phyloP scores from a whole-genome alignment of 2,113 vertebrate species.

The Natator depressus region DNA sequence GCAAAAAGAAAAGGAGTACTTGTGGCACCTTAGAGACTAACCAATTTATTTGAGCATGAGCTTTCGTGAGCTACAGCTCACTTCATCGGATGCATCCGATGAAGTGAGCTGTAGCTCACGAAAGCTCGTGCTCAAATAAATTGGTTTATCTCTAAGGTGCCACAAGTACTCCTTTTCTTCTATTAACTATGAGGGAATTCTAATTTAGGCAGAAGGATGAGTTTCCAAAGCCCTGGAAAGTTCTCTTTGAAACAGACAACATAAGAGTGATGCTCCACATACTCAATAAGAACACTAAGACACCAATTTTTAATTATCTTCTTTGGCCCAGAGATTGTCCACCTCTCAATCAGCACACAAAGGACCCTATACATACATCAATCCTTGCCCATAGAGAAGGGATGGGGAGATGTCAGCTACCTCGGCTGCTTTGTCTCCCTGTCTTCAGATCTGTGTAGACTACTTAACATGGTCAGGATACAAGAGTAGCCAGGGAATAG shows the following conservation, averaged over 20 bases:
- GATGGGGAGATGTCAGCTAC: background rate
- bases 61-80: too few species aligned
- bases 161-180: too few species aligned
- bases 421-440: background rate
- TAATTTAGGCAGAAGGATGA: fast-evolving
- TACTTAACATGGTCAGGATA: background rate
- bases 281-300: too few species aligned
- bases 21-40: too few species aligned
- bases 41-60: too few species aligned
- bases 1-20: too few species aligned
- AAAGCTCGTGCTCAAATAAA: too few species aligned
- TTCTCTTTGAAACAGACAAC: background rate
- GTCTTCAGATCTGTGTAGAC: background rate
- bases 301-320: background rate
- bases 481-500: background rate
- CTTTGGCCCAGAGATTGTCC: background rate
- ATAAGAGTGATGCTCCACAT: background rate
- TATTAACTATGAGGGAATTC: background rate
- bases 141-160: too few species aligned
- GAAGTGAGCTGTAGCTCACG: too few species aligned
- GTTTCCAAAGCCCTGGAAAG: background rate
- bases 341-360: background rate
- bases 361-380: background rate
- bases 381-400: fast-evolving
- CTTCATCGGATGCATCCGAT: too few species aligned